Evolutionary conservation across 2,888 invertebrate species (phyloP), one percentile per base, ranked within the genome.

Genomic region (Andricus curvator): DNA sequence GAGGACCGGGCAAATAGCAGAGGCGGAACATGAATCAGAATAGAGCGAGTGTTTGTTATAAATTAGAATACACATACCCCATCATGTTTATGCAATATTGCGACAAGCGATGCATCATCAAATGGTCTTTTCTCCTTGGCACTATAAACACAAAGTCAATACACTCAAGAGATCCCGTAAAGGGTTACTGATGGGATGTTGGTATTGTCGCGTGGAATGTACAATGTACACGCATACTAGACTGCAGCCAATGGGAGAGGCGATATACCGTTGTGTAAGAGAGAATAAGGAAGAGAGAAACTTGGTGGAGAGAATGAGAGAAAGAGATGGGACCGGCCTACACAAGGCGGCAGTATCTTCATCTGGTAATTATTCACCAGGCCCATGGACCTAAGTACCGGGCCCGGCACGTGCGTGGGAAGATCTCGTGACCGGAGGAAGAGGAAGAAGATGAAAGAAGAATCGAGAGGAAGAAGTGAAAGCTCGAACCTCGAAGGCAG

Each of bases 291-390:
- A 78, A 80, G 25, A 66, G 78, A 79, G 66, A 84, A 74, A 60
- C 62, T n/a, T 4, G n/a, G 68, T 62, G 60, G 60, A 29, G 56
- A 29, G n/a, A 68, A 60, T 64, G 77, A 81, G 77, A 77, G 37
- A 81, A 80, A 82, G 78, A 80, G 77, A 77, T 62, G 64, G 66
- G 82, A 80, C 84, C 88, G 85, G 79, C 88, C 88, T 88, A 89
- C 89, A 85, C 89, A 85, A 88, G 85, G 86, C 87, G 86, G 85
- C 86, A 85, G 88, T 90, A 90, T 90, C 89, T 89, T 89, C 89
- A 89, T 89, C 89, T 89, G 87, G 89, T 89, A 89, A 90, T 90
- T 90, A 90, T 89, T 89, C 89, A 88, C 85, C 86, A 85, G 88
- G 84, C 83, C 85, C 81, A 81, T 83, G 81, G 84, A 86, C 79